Evolutionary conservation across 2,888 invertebrate genomes (phyloP), one percentile per base, ranked within the genome.

Genomic region (Drosophila neutralis): DNA sequence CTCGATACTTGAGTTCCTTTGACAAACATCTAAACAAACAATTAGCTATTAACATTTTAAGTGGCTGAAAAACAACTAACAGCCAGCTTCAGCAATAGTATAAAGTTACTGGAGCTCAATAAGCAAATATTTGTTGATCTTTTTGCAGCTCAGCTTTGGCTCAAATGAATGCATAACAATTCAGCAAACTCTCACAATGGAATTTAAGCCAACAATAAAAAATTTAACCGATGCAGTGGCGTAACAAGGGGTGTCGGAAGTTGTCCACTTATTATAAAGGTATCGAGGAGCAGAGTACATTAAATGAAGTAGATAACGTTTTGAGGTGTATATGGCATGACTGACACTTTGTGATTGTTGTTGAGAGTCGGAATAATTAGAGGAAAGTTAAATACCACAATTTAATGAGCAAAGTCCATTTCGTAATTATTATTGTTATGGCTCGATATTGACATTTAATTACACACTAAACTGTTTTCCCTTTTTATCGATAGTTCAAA

Each of bases 21-120:
- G 63, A 52, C 77, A 80, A 82, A 89, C 61, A 73, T 73, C 76
- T 68, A 56, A 58, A 52, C 76, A 89, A 89, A 89, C 89, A 89
- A 87, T 89, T 89, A 76, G 82, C 85, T 87, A 82, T 89, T 87
- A 84, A 83, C 66, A 80, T 71, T 82, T 79, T 38, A 74, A 74
- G 82, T 75, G 75, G 65, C 82, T 72, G 31, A 4, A 51, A 63
- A 78, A 78, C 73, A 76, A 67, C 33, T 29, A 10, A 42, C 4
- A 18, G 27, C 36, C 62, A 73, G 64, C 69, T 35, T 56, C 59
- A 54, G 48, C 68, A 64, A 64, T 40, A 29, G 10, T 56, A 60
- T 65, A 64, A 57, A 65, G 35, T 69, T 45, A 71, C 71, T 75
- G 74, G 56, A 69, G 82, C 73, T 71, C 83, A 83, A 87, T 89